These are phyloP conservation scores for Ianthella basta DNA, from an alignment of 37 sponge, comb jelly and placozoan species.

Conservation along the genomic window DNA sequence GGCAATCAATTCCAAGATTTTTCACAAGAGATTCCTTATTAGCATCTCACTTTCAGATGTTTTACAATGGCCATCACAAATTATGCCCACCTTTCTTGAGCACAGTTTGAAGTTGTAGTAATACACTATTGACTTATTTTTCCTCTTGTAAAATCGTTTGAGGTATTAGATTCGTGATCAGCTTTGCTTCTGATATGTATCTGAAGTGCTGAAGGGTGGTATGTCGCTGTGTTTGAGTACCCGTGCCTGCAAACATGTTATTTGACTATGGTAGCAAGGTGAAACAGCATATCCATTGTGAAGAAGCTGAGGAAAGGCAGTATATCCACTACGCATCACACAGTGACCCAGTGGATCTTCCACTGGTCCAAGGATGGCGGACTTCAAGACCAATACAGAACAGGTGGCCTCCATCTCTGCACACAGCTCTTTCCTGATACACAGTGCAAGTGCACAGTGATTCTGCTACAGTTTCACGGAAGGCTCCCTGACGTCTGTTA, in stretches of 20 bases:
- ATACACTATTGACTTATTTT: too few relatives aligned
- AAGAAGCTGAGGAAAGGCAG: background rate
- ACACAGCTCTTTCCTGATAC: too few relatives aligned
- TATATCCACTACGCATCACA: conserved; percentile 23
- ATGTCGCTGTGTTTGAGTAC: background rate
- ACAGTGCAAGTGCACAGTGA: too few relatives aligned
- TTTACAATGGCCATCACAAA: too few relatives aligned
- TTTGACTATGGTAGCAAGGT: conserved; percentile 13
- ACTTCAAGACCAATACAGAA: background rate
- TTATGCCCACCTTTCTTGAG: too few relatives aligned
- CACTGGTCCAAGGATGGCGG: background rate
- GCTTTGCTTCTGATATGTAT: background rate
- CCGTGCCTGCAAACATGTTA: background rate
- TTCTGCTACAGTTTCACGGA: too few relatives aligned
- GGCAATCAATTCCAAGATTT: too few relatives aligned
- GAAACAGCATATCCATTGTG: background rate
- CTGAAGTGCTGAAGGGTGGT: background rate
- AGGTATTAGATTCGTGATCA: background rate
- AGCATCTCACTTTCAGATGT: too few relatives aligned
- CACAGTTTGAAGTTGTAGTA: too few relatives aligned
- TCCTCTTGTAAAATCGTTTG: background rate
- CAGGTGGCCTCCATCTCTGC: background rate
- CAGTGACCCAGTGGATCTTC: conserved; percentile 10
- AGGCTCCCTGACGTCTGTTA: too few relatives aligned
- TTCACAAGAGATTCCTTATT: too few relatives aligned